Percentiles rank a stretch among this genome's conserved stretches.
Evolutionary conservation across 2,888 invertebrate genomes (phyloP).

Genomic region (Drosophila paracracens): DNA sequence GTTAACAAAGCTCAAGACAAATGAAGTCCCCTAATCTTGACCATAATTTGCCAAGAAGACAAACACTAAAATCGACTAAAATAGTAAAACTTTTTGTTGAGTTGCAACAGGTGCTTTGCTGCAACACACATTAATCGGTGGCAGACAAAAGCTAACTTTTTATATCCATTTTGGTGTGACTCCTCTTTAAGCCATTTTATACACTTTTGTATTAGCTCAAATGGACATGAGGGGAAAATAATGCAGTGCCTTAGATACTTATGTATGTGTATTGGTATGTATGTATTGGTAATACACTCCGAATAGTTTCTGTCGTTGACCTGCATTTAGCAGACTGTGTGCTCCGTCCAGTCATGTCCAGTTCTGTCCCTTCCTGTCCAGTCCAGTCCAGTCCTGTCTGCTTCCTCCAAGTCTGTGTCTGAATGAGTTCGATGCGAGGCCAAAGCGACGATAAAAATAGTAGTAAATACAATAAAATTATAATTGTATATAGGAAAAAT

Average conservation of each 20-base stretch:
- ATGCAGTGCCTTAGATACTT: conserved; percentile 21
- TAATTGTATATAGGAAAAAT: conserved; percentile 79
- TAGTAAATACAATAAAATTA: conserved; percentile 83
- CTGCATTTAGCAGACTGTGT: conserved; percentile 79
- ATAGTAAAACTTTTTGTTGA: background rate
- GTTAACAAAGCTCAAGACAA: background rate
- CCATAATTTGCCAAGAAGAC: background rate
- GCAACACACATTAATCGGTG: conserved; percentile 41
- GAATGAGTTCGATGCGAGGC: conserved; percentile 76
- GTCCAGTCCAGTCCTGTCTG: conserved; percentile 23
- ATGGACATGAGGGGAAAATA: conserved; percentile 41
- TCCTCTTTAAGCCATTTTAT: conserved; percentile 54
- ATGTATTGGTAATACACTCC: conserved; percentile 59
- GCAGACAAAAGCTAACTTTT: conserved; percentile 63
- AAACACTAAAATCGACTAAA: background rate
- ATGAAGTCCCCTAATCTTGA: background rate
- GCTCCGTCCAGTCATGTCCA: conserved; percentile 14
- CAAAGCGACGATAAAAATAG: conserved; percentile 82
- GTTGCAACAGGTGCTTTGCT: conserved; percentile 43
- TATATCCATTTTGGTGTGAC: conserved; percentile 45
- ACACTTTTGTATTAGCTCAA: conserved; percentile 70
- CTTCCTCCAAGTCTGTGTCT: conserved; percentile 55
- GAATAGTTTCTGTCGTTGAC: conserved; percentile 82
- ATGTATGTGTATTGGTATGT: conserved; percentile 25
- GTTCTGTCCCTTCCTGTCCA: background rate